phyloP scores from a whole-genome alignment of 1,140 invertebrate genomes.

The Aphelenchoides fujianensis region DNA sequence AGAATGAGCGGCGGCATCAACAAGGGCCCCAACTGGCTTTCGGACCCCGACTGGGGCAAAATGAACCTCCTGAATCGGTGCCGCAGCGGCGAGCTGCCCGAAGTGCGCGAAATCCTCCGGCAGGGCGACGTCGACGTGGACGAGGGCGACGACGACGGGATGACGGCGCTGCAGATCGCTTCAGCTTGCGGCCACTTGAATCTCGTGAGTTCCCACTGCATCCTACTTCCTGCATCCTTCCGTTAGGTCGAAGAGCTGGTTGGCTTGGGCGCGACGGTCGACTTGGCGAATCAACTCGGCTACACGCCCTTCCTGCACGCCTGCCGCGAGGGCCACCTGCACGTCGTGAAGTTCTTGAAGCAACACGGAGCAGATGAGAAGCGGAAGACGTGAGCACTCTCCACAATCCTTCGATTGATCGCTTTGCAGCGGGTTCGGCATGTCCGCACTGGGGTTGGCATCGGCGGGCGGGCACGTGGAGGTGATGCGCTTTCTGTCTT shows the following conservation, averaged over 20 bases:
- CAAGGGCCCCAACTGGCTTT: slow-evolving; percentile 29
- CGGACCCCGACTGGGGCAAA: slow-evolving; percentile 36
- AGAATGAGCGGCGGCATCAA: slow-evolving; percentile 21
- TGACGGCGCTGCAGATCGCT: slow-evolving; percentile 35
- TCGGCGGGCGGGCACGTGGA: slow-evolving; percentile 77
- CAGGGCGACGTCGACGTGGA: slow-evolving; percentile 19
- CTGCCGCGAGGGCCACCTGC: slow-evolving; percentile 94
- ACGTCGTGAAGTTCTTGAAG: slow-evolving; percentile 90
- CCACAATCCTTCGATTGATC: not conserved
- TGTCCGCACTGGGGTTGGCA: slow-evolving; percentile 90
- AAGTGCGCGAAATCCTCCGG: slow-evolving; percentile 20
- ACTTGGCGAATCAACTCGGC: slow-evolving; percentile 97
- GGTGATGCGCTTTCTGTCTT: slow-evolving; percentile 39
- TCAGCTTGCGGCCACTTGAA: slow-evolving; percentile 32
- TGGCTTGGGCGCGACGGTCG: slow-evolving; percentile 92
- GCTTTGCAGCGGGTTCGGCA: slow-evolving; percentile 72
- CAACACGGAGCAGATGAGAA: slow-evolving; percentile 71
- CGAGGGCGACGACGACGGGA: slow-evolving; percentile 27
- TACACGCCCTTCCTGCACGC: slow-evolving; percentile 98
- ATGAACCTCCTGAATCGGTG: slow-evolving; percentile 30
- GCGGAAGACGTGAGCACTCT: slow-evolving; percentile 64
- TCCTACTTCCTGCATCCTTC: slow-evolving; percentile 14
- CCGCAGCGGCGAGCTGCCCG: not conserved
- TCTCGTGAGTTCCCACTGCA: slow-evolving; percentile 29
- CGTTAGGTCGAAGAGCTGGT: slow-evolving; percentile 67